A percentile compares a stretch with the other conserved stretches of the same genome.
Evolutionary conservation across 2,888 invertebrate species (phyloP).

Genomic region (Leptopilina syphax): DNA sequence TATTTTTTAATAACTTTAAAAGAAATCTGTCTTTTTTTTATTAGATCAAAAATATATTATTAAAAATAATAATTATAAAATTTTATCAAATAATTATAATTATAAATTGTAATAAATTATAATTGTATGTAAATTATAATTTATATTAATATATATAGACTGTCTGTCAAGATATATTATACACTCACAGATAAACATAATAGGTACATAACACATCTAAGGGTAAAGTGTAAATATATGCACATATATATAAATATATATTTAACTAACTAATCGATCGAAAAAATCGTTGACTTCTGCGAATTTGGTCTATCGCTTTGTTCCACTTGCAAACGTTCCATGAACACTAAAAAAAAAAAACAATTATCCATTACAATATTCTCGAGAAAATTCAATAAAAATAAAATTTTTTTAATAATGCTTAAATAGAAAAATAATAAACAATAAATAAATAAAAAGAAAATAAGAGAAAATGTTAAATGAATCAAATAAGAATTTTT

Average conservation of each 20-base stretch:
- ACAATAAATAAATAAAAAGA: too few relatives aligned
- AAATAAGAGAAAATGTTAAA: too few relatives aligned
- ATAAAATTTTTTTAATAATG: too few relatives aligned
- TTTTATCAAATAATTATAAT: too few relatives aligned
- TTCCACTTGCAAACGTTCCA: slow-evolving; percentile 9
- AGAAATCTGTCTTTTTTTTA: too few relatives aligned
- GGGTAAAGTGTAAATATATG: slow-evolving; percentile 20
- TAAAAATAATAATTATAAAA: too few relatives aligned
- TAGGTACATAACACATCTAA: slow-evolving; percentile 42
- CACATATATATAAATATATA: not conserved
- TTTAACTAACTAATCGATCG: not conserved
- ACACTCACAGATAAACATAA: slow-evolving; percentile 56
- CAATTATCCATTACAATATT: not conserved
- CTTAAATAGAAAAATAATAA: too few relatives aligned
- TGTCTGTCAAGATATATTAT: slow-evolving; percentile 51
- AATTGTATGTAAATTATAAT: slow-evolving; percentile 36
- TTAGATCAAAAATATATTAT: too few relatives aligned
- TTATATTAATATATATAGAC: slow-evolving; percentile 47
- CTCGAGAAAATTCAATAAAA: too few relatives aligned
- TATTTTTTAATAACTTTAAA: too few relatives aligned
- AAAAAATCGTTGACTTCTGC: slow-evolving; percentile 20
- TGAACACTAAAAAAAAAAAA: not conserved
- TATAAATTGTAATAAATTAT: not conserved
- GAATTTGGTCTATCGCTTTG: slow-evolving; percentile 33
- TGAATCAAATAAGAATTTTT: too few relatives aligned